phyloP scores from a whole-genome alignment of 1,140 invertebrate genomes.

The Drosophila oshimai region DNA sequence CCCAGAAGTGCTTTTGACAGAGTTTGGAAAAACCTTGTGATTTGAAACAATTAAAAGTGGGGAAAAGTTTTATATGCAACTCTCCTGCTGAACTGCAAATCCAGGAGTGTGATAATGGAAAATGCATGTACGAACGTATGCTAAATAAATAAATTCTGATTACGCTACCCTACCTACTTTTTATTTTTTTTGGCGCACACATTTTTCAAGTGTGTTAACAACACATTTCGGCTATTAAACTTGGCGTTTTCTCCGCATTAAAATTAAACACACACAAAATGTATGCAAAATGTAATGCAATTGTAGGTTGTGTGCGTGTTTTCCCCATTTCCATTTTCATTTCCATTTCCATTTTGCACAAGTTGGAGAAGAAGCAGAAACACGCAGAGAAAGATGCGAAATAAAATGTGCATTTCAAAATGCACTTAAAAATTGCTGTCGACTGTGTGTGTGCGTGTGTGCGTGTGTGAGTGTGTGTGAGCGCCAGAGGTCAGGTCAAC shows the following conservation, averaged over 20 bases:
- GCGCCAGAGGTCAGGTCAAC: constrained; percentile 74
- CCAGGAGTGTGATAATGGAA: constrained; percentile 44
- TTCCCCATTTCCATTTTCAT: neutral
- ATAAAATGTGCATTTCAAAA: constrained; percentile 51
- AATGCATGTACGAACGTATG: constrained; percentile 48
- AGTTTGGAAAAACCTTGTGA: too few species aligned
- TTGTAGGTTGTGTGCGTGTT: constrained; percentile 33
- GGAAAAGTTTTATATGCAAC: neutral
- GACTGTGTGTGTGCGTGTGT: constrained; percentile 16
- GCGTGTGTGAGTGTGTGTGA: constrained; percentile 2
- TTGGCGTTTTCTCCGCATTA: constrained; percentile 37
- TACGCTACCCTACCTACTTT: neutral
- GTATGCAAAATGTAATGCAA: constrained; percentile 63
- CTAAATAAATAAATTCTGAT: constrained; percentile 42
- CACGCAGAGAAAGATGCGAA: constrained; percentile 25
- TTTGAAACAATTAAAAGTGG: constrained; percentile 5
- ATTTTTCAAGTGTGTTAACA: constrained; percentile 32
- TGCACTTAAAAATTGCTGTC: constrained; percentile 53
- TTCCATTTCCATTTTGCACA: too few species aligned
- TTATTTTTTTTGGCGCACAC: neutral
- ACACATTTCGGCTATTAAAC: constrained; percentile 57
- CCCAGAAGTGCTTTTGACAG: too few species aligned
- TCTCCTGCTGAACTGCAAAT: neutral
- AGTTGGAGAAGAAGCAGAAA: constrained; percentile 6
- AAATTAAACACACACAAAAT: constrained; percentile 43